Base-by-base conservation (phyloP, 2,113 vertebrate genomes). In the Lampris incognitus region DNA sequence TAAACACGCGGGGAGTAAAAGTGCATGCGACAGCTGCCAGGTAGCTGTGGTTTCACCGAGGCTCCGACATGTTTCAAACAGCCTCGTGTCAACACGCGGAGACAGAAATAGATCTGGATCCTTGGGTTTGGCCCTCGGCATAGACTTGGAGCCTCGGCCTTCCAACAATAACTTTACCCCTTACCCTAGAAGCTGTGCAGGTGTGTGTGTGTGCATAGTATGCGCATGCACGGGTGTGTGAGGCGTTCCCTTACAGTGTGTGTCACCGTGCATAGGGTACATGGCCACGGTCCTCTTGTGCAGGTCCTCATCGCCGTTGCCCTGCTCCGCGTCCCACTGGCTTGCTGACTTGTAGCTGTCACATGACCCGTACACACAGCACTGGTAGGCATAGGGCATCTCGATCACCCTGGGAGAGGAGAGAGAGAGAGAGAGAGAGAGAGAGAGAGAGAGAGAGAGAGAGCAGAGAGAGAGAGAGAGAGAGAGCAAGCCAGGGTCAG, bases 301-400 rank as follows among this genome's bases (percentile, higher is more conserved):
- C 8, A 94, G 57, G 60, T 96, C 96, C 6, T 96, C 95, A 3
- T 96, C 95, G 5, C 94, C 94, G 60, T 82, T 93, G 78, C 88
- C 92, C 6, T 92, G 92, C 73, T 96, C 95, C 0, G 88, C 82
- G 58, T 95, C 95, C 96, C 95, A 95, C 13, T 95, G 95, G 81
- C 71, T 87, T 1, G 86, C 76, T 5, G 91, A 64, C 85, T 95
- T 96, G 92, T 96, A 95, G 89, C 93, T 87, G 59, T 92, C 90
- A 76, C 97, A 99, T 70, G 92, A 90, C 2, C 96, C 94, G 0
- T 97, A 99, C 41, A 95, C 92, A 24, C 97, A 99, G 92, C 97
- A 98, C 92, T 99, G 97, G 89, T 99, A 99, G 74, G 97, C 97
- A 0, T 96, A 96, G 0, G 97, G 97, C 81, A 97, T 97, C 91